These are phyloP conservation scores for Apis laboriosa DNA, from an alignment of 1,140 invertebrate species.

Conservation along the genomic window DNA sequence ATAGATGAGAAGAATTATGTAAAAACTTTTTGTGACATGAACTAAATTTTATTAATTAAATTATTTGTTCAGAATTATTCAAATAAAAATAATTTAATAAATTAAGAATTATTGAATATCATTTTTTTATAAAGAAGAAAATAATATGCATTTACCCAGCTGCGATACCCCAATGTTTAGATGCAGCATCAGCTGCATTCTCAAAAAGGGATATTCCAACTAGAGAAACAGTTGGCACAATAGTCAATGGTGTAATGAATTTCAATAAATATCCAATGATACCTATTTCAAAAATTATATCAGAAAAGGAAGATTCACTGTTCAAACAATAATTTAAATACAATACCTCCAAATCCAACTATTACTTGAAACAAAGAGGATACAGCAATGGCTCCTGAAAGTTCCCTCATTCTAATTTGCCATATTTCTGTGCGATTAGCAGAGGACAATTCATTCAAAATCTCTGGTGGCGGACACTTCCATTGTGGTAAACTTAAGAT, in stretches of 20 bases:
- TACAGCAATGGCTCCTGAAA: slow-evolving; percentile 92
- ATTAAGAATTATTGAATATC: not conserved
- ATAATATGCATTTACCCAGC: slow-evolving; percentile 81
- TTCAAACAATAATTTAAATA: not conserved
- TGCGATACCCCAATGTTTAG: slow-evolving; percentile 91
- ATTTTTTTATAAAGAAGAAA: not conserved
- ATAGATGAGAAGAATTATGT: not conserved
- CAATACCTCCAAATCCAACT: slow-evolving; percentile 84
- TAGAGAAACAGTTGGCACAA: slow-evolving; percentile 89
- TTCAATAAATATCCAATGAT: slow-evolving; percentile 87
- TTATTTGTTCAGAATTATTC: not conserved
- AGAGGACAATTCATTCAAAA: slow-evolving; percentile 82
- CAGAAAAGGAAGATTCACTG: not conserved
- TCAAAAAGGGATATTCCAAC: slow-evolving; percentile 91
- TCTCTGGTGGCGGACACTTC: slow-evolving; percentile 86
- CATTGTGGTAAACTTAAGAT: slow-evolving; percentile 89
- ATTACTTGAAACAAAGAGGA: slow-evolving; percentile 90
- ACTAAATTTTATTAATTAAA: not conserved
- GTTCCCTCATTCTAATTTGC: slow-evolving; percentile 90
- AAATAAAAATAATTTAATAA: not conserved
- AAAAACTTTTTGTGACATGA: not conserved
- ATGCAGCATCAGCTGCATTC: slow-evolving; percentile 88
- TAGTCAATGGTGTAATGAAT: slow-evolving; percentile 90
- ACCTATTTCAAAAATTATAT: slow-evolving; percentile 77
- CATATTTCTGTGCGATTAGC: slow-evolving; percentile 86